These are phyloP conservation scores for Tetrao urogallus DNA, from an alignment of 2,113 vertebrate species.

Conservation along the genomic window DNA sequence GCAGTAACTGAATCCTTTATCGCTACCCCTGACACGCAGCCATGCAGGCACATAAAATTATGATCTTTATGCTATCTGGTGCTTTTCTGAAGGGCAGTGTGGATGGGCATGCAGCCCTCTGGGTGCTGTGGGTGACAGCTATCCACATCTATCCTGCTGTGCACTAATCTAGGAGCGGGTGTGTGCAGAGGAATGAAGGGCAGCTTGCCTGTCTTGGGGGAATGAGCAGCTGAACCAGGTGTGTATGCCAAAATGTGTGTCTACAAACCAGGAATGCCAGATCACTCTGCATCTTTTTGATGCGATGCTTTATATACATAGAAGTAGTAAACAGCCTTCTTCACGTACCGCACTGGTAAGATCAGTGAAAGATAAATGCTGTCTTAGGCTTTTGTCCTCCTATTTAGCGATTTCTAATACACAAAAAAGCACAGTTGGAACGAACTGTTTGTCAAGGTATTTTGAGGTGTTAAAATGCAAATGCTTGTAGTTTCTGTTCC, in stretches of 20 bases:
- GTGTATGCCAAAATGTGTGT: not conserved
- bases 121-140: not conserved
- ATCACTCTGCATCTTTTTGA: not conserved
- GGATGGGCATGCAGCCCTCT: not conserved
- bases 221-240: not conserved
- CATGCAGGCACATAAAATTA: not conserved
- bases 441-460: not conserved
- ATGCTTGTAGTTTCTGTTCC: conserved; percentile 15
- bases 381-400: not conserved
- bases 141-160: not conserved
- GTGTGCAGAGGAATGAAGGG: not conserved
- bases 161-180: not conserved
- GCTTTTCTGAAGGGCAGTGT: not conserved
- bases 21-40: not conserved
- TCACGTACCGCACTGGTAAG: not conserved
- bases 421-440: not conserved
- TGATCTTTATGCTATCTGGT: not conserved
- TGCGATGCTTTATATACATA: not conserved
- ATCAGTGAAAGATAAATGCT: not conserved
- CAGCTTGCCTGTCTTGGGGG: not conserved
- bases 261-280: not conserved
- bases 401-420: not conserved
- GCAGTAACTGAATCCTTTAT: not conserved
- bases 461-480: conserved; percentile 15
- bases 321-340: not conserved